phyloP scores from a whole-genome alignment of 2,888 invertebrate genomes.

The Balanococcus diminutus region DNA sequence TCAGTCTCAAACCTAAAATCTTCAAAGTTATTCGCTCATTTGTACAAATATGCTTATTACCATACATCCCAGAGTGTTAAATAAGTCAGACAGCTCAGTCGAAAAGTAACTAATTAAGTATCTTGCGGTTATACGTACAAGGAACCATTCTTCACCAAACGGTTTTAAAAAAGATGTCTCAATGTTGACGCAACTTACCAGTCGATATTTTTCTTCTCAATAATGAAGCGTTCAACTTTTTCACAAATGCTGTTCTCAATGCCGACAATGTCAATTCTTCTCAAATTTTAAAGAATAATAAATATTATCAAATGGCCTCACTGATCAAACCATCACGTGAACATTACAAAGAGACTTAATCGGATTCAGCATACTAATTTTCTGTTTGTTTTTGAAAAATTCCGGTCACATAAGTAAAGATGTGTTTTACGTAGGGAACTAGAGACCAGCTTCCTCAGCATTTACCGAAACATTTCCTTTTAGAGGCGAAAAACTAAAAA shows the following conservation, averaged over 20 bases:
- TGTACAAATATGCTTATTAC: background rate
- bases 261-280: background rate
- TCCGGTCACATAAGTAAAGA: no score
- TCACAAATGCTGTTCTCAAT: background rate
- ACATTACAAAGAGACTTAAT: no score
- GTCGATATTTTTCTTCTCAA: background rate
- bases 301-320: no score
- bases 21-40: background rate
- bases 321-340: no score
- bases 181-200: conserved; percentile 14
- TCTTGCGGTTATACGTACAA: background rate
- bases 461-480: no score
- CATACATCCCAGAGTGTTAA: background rate
- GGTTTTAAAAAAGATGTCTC: background rate
- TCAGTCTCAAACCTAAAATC: background rate
- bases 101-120: background rate
- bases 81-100: background rate
- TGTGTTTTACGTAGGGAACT: no score
- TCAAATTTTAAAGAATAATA: no score
- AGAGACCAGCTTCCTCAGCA: no score
- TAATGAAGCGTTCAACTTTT: conserved; percentile 8
- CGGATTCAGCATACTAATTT: no score
- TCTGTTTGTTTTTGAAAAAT: no score
- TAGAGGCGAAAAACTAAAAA: no score
- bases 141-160: background rate